Conservation (phyloP, 2,888 invertebrate genomes). For the Mellilla xanthometata region DNA sequence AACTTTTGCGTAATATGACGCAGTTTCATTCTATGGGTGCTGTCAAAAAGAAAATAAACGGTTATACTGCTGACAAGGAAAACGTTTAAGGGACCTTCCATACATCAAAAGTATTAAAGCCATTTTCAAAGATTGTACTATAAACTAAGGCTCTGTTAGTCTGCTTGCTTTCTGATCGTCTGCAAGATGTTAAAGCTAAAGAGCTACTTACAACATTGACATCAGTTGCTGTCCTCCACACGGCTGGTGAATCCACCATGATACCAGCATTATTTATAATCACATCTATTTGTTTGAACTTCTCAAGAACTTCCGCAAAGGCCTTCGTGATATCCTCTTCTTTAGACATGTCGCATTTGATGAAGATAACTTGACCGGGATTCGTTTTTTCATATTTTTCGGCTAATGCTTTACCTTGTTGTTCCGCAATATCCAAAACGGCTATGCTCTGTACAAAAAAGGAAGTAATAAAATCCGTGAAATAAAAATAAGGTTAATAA, state of each 20-base stretch:
- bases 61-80: no score
- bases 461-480: no score
- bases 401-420: constrained; percentile 20
- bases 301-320: constrained; percentile 33
- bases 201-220: constrained; percentile 37
- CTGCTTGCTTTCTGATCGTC: no score
- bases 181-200: no score
- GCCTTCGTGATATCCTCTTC: constrained; percentile 34
- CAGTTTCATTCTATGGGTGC: no score
- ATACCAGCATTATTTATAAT: constrained; percentile 47
- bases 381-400: constrained; percentile 27
- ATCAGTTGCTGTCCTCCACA: constrained; percentile 38
- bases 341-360: constrained; percentile 22
- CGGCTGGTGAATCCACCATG: constrained; percentile 36
- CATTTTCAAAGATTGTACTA: no score
- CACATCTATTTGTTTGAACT: constrained; percentile 38
- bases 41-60: no score
- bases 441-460: constrained; percentile 39
- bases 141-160: no score
- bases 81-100: no score
- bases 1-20: no score
- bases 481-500: not conserved
- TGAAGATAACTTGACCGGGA: constrained; percentile 11
- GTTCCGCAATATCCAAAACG: constrained; percentile 29
- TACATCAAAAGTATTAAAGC: no score